Evolutionary conservation across 2,113 vertebrate species (phyloP), one percentile per base, ranked within the genome.

Genomic region (Hyaena hyaena): DNA sequence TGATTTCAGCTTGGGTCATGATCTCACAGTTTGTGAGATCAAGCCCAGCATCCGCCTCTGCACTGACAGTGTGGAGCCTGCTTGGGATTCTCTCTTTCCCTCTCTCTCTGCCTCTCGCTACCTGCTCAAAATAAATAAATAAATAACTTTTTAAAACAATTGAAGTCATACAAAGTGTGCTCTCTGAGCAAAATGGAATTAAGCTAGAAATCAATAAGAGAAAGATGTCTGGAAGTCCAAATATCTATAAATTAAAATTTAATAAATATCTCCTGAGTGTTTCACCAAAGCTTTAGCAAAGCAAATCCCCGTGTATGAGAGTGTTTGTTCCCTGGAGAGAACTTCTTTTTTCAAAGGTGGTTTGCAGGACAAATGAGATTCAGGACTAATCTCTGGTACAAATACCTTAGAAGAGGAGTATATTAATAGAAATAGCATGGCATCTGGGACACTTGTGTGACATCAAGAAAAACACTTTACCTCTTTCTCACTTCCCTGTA

Each of bases 191-290:
- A 31, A 71, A 90, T 35, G 55, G 26, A 95, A 96, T 63, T 90
- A 63, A 93, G 50, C 31, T 58, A 58, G 63, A 91, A 96, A 79
- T 93, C 53, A 68, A 8, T 88, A 79, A 79, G 35, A 93, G 77
- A 89, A 93, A 73, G 63, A 50, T 81, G 82, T 21, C 48, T 69
- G 21, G 33, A 73, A 81, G 68, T 43, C 12, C 4, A 90, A 68
- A 65, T 53, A 90, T 50, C 58, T 90, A 24, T 71, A 71, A 97
- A 66, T 90, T 55, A 81, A 73, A 66, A 93, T 87, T 61, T n/a
- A 93, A 61, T 77, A 79, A 71, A 48, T 61, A 80, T 50, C 71
- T 28, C 24, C 23, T 19, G 26, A 69, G 24, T 55, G 11, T 45
- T 77, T 90, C 61, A 76, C 39, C 8, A 39, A 50, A 74, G 14